Evolutionary conservation across 2,113 vertebrate species (phyloP), one percentile per base, ranked within the genome.

Genomic region (Microcebus ravelobensis): DNA sequence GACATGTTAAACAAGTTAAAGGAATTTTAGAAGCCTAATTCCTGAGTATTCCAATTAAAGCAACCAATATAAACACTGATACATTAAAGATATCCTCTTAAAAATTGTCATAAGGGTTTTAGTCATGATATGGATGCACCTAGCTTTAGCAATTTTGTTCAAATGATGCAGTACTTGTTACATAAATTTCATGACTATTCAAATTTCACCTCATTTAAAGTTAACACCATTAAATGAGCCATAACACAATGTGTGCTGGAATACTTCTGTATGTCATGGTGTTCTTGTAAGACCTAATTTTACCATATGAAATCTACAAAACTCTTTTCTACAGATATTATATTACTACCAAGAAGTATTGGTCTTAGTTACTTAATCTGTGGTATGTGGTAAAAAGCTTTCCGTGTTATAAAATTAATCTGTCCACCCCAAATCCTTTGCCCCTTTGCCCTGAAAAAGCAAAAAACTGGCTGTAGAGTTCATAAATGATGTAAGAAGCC

Each of bases 11-110:
- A 42, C 42, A 71, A 67, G 4, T 65, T 57, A 36, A 61, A 94
- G 57, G 59, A 79, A 86, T 90, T 92, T 65, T 59, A 96, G 29
- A 90, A 23, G 9, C 36, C n/a, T 63, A 93, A 85, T 39, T 82
- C 48, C 55, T 48, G 15, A 80, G 2, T 88, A 31, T 59, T 88
- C n/a, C 39, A 81, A 67, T 55, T 95, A 71, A 91, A 91, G 42
- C 39, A 67, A 91, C 67, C 48, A n/a, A 50, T 11, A 84, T 45
- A 25, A 88, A 84, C 29, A 80, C 20, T 23, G 55, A 63, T 7
- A 52, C 8, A n/a, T 23, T 52, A 67, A 91, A 68, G 21, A 77
- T 29, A 87, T 8, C 70, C 0, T 92, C 71, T 93, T 59, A n/a
- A 91, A 95, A 80, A 79, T 79, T 34, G 7, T 45, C 29, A 3